phyloP scores from a whole-genome alignment of 2,888 invertebrate genomes.

The Patella depressa region DNA sequence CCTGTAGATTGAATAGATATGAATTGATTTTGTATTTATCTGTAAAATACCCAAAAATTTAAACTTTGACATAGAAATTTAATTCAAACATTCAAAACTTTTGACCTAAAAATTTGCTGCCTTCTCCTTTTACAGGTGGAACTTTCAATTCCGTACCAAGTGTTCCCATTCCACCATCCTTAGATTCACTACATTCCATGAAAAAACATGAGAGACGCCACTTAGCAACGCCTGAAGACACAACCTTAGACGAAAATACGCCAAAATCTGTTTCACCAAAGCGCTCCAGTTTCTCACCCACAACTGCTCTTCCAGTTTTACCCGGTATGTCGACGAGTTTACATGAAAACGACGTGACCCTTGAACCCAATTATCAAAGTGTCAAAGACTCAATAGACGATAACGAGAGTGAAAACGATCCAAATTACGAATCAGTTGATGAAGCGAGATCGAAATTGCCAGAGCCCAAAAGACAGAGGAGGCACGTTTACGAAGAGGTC shows the following conservation, averaged over 20 bases:
- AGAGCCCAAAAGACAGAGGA: conserved; percentile 26
- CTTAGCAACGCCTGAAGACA: conserved; percentile 35
- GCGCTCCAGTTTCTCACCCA: conserved; percentile 31
- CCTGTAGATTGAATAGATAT: too few species aligned
- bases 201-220: conserved; percentile 52
- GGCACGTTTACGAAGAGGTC: conserved; percentile 59
- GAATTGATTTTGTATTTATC: too few species aligned
- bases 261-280: conserved; percentile 26
- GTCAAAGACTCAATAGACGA: conserved; percentile 47
- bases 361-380: conserved; percentile 52
- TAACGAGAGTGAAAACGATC: conserved; percentile 48
- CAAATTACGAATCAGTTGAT: conserved; percentile 64
- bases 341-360: conserved; percentile 31
- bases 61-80: too few species aligned
- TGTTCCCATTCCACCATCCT: conserved; percentile 58
- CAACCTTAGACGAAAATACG: conserved; percentile 27
- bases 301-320: conserved; percentile 21
- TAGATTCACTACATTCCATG: conserved; percentile 60
- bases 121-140: not conserved
- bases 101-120: not conserved
- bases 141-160: conserved; percentile 13
- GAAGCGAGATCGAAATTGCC: conserved; percentile 53
- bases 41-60: too few species aligned
- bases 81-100: too few species aligned
- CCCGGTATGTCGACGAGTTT: conserved; percentile 16